Conservation (phyloP, 2,888 invertebrate species). For the Lycophotia porphyrea region DNA sequence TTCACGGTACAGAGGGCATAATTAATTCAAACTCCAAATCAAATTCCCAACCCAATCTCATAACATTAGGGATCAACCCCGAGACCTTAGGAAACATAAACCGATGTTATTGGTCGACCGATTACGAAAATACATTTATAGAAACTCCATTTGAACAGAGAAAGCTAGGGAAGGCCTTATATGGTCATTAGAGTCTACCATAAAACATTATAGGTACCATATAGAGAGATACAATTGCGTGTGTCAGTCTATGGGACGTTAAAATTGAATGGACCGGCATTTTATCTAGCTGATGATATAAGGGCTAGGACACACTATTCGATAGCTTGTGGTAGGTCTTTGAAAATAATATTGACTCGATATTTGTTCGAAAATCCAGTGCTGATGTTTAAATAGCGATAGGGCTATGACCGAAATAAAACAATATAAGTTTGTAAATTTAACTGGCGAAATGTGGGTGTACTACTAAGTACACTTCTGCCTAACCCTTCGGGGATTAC, state of each 20-base stretch:
- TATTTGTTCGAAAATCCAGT: too few relatives aligned
- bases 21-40: background rate
- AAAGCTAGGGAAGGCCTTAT: slow-evolving; percentile 48
- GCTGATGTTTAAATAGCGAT: too few relatives aligned
- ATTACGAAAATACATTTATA: slow-evolving; percentile 51
- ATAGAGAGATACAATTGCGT: slow-evolving; percentile 46
- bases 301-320: background rate
- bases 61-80: slow-evolving; percentile 11
- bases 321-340: too few relatives aligned
- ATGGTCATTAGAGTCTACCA: slow-evolving; percentile 38
- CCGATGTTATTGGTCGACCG: background rate
- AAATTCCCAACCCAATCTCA: background rate
- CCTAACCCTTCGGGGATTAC: too few relatives aligned
- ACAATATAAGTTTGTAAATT: too few relatives aligned
- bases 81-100: slow-evolving; percentile 33
- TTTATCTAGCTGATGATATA: slow-evolving; percentile 27
- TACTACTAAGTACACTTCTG: too few relatives aligned
- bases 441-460: too few relatives aligned
- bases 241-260: slow-evolving; percentile 41
- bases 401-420: too few relatives aligned
- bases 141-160: slow-evolving; percentile 33
- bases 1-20: background rate
- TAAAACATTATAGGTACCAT: slow-evolving; percentile 53
- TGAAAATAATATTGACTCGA: too few relatives aligned
- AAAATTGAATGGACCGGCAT: slow-evolving; percentile 45